phyloP scores from a whole-genome alignment of 2,797 vertebrate genomes.

The Pseudomugil gertrudae region DNA sequence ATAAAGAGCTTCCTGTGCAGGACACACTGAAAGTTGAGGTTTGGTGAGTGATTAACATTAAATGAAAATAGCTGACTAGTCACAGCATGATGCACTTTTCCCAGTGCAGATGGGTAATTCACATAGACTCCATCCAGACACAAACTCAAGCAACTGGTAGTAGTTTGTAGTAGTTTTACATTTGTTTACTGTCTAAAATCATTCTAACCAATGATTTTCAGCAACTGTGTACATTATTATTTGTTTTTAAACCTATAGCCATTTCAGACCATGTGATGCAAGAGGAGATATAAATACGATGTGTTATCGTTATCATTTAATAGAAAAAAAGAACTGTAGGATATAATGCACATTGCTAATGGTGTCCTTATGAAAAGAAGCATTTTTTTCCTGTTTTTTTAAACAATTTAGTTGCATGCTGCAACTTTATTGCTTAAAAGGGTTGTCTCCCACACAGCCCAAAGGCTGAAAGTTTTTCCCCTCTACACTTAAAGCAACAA shows the following conservation, averaged over 20 bases:
- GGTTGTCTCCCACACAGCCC: not conserved
- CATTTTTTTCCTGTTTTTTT: not conserved
- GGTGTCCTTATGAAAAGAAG: not conserved
- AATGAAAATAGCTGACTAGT: conserved; percentile 15
- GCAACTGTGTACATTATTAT: not conserved
- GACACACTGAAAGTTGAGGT: conserved; percentile 13
- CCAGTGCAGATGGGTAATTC: not conserved
- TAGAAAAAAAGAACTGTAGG: no score
- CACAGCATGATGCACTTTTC: not conserved
- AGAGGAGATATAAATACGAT: no score
- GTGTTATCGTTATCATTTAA: no score
- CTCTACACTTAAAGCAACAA: no score
- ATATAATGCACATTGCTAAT: not conserved
- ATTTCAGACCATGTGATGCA: no score
- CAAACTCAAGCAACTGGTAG: conserved; percentile 2
- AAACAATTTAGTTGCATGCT: not conserved
- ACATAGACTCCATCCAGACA: not conserved
- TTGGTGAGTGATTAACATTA: conserved; percentile 28
- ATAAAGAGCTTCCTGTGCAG: conserved; percentile 14
- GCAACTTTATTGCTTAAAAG: not conserved
- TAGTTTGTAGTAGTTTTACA: not conserved
- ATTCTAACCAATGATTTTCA: conserved; percentile 6
- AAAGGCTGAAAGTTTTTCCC: not conserved
- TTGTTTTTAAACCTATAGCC: no score
- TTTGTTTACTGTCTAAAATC: not conserved